Percentiles rank a stretch among this genome's conserved stretches.
phyloP scores from a whole-genome alignment of 2,888 invertebrate genomes.

The Lasioglossum zephyrum region DNA sequence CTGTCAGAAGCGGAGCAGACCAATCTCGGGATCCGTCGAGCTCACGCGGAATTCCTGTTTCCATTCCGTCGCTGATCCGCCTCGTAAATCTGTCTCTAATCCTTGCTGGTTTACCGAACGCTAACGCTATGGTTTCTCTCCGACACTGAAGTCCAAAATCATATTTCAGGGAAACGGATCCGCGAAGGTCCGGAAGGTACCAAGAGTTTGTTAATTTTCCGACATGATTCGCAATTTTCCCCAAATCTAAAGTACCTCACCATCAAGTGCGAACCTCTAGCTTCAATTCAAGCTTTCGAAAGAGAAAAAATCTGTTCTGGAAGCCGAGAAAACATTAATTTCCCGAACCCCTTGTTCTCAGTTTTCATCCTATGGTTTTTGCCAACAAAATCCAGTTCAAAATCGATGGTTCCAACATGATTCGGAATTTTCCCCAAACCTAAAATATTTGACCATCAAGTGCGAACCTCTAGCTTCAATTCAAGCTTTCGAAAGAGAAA shows the following conservation, averaged over 20 bases:
- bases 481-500: too few relatives aligned
- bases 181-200: not conserved
- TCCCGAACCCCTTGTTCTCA: too few relatives aligned
- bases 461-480: too few relatives aligned
- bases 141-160: not conserved
- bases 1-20: not conserved
- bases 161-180: slow-evolving; percentile 4
- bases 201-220: not conserved
- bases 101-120: not conserved
- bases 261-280: too few relatives aligned
- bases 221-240: not conserved
- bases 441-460: too few relatives aligned
- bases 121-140: not conserved
- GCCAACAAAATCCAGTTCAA: not conserved
- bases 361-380: not conserved
- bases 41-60: slow-evolving; percentile 4
- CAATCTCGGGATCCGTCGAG: slow-evolving; percentile 3
- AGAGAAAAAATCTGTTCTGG: too few relatives aligned
- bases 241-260: not conserved
- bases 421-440: not conserved
- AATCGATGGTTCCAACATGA: not conserved
- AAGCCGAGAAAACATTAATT: too few relatives aligned
- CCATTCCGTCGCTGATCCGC: slow-evolving; percentile 1
- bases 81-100: not conserved
- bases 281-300: too few relatives aligned